Evolutionary conservation across 2,797 vertebrate genomes (phyloP).

Genomic region (Arvicola amphibius): DNA sequence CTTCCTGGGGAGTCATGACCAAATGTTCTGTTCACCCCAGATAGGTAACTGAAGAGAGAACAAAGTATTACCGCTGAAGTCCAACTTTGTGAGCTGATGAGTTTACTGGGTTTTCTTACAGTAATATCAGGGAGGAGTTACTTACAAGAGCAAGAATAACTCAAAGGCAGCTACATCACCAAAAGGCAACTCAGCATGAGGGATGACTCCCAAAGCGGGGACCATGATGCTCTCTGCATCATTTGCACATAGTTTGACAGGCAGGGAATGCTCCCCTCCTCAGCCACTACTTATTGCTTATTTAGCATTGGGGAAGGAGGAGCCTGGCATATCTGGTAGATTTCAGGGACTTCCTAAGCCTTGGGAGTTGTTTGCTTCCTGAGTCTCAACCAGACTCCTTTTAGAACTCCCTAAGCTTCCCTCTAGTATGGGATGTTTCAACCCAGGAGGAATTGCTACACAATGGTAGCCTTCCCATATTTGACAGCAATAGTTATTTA

Average conservation of each 20-base stretch:
- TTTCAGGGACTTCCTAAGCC: neutral
- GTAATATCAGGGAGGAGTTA: neutral
- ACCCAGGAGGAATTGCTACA: neutral
- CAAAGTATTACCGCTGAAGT: neutral
- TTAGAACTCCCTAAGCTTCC: neutral
- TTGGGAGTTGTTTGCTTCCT: neutral
- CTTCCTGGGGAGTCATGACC: neutral
- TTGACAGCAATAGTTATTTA: neutral
- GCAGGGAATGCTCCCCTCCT: too few species aligned
- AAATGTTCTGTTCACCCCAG: neutral
- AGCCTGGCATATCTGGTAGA: neutral
- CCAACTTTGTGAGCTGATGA: neutral
- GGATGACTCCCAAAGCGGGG: neutral
- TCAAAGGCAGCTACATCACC: neutral
- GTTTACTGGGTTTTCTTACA: neutral
- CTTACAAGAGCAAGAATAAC: neutral
- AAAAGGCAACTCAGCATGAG: neutral
- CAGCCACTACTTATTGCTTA: too few species aligned
- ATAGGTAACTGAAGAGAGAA: too few species aligned
- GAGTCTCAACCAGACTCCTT: neutral
- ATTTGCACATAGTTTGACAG: neutral
- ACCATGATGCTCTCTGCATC: too few species aligned
- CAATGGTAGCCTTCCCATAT: neutral
- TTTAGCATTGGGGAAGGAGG: neutral
- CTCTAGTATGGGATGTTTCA: neutral